These are phyloP conservation scores for Spea hammondii DNA, from an alignment of 2,797 vertebrate genomes.

Conservation along the genomic window DNA sequence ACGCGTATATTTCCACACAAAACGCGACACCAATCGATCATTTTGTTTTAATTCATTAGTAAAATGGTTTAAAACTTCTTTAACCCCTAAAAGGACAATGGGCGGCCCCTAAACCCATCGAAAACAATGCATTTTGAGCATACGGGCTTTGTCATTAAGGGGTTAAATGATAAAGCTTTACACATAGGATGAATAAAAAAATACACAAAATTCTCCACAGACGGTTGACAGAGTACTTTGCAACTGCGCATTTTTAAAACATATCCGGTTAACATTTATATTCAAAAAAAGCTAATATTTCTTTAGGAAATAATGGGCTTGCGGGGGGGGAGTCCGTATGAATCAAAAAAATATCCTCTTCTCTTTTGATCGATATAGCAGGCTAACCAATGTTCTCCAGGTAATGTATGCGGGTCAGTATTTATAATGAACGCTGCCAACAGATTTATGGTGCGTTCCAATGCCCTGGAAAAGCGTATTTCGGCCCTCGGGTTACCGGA, in stretches of 20 bases:
- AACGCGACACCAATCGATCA: background rate
- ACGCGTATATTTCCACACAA: slow-evolving; percentile 3
- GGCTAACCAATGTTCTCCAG: background rate
- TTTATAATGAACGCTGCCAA: background rate
- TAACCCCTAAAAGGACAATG: background rate
- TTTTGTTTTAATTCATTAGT: slow-evolving; percentile 3
- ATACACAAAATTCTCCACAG: background rate
- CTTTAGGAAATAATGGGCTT: too few relatives aligned
- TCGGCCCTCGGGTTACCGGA: background rate
- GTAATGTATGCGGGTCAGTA: background rate
- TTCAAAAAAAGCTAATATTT: too few relatives aligned
- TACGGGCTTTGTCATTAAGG: too few relatives aligned
- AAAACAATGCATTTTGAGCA: too few relatives aligned
- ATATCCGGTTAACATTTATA: background rate
- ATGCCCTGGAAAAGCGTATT: background rate
- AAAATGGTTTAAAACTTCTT: background rate
- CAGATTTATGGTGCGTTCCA: background rate
- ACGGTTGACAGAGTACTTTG: background rate
- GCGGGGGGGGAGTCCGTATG: too few relatives aligned
- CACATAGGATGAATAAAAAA: background rate
- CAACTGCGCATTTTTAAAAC: background rate
- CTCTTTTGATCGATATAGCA: too few relatives aligned
- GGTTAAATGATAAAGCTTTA: background rate
- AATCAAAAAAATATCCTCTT: too few relatives aligned
- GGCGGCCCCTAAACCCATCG: too few relatives aligned